Evolutionary conservation across 2,888 invertebrate genomes (phyloP).

Genomic region (Norana najaformis): DNA sequence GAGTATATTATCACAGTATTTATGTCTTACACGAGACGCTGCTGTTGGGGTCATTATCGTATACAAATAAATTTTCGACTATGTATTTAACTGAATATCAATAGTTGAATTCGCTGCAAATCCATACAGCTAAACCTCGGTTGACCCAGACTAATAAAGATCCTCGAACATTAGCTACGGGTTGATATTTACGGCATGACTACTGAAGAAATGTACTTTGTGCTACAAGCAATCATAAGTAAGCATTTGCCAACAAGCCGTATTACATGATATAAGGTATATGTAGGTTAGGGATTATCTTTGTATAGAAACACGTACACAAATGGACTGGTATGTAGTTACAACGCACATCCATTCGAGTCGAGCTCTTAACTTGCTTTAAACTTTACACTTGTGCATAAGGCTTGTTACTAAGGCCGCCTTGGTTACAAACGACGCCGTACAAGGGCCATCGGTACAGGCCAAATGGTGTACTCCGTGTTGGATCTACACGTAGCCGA

Average conservation of each 20-base stretch:
- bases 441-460: neutral
- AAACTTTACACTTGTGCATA: neutral
- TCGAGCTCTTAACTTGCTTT: neutral
- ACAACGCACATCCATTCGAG: neutral
- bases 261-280: neutral
- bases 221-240: too few species aligned
- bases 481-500: neutral
- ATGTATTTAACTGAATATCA: neutral
- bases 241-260: too few species aligned
- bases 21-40: too few species aligned
- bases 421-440: conserved; percentile 13
- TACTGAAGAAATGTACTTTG: too few species aligned
- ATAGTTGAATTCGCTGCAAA: neutral
- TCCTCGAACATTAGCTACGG: neutral
- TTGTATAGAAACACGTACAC: neutral
- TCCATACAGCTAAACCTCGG: neutral
- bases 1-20: too few species aligned
- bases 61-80: neutral
- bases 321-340: neutral
- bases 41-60: too few species aligned
- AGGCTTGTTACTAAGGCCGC: neutral
- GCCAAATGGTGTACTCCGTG: neutral
- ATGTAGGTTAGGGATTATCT: neutral
- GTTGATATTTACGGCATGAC: neutral
- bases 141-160: neutral